A percentile compares a stretch with the other conserved stretches of the same genome.
phyloP scores from a whole-genome alignment of 2,113 vertebrate genomes.

The Erythrolamprus reginae region DNA sequence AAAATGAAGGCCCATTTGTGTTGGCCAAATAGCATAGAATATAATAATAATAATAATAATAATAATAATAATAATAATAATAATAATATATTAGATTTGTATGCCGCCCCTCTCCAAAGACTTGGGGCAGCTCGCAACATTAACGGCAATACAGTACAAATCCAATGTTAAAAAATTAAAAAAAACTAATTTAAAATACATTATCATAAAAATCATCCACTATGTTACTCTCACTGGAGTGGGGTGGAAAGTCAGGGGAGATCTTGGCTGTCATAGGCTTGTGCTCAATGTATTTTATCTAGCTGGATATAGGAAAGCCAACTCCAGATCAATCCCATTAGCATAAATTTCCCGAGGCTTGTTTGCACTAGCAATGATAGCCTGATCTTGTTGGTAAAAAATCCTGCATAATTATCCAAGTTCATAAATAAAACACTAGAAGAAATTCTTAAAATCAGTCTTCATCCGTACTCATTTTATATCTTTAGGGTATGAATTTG shows the following conservation, averaged over 20 bases:
- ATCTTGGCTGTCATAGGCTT: neutral
- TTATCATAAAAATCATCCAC: no score
- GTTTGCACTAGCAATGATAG: conserved; percentile 12
- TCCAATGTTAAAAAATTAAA: no score
- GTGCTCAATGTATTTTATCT: neutral
- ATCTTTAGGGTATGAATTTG: neutral
- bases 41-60: no score
- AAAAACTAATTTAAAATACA: no score
- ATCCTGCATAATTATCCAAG: neutral
- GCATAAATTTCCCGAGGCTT: neutral
- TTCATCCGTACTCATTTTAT: neutral
- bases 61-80: no score
- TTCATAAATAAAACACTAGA: neutral
- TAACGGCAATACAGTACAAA: no score
- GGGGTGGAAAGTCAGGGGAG: neutral
- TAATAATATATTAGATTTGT: no score
- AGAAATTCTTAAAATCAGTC: neutral
- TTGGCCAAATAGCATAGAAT: neutral
- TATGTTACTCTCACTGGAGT: neutral
- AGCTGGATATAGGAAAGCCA: conserved; percentile 25
- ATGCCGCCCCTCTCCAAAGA: no score
- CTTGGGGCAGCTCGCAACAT: no score
- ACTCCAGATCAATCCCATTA: conserved; percentile 8
- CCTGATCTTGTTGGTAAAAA: neutral
- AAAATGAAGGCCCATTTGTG: neutral